A percentile compares a stretch with the other conserved stretches of the same genome.
These are phyloP conservation scores for Atractosteus spatula DNA, from an alignment of 2,113 vertebrate genomes.

Conservation along the genomic window DNA sequence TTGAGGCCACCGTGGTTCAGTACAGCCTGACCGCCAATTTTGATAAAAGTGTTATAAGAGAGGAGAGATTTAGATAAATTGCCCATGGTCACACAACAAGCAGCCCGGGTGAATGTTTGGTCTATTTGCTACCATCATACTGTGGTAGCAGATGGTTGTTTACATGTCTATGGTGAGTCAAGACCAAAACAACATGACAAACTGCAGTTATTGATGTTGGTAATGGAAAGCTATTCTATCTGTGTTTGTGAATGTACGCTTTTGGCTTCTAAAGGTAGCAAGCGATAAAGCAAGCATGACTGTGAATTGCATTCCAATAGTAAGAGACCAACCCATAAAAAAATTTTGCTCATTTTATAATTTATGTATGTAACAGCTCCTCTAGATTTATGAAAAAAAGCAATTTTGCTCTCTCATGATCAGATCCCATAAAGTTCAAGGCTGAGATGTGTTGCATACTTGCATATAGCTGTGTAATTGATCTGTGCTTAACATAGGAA, in stretches of 20 bases:
- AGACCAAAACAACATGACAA: slow-evolving; percentile 51
- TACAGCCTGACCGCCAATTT: slow-evolving; percentile 87
- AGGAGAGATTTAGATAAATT: slow-evolving; percentile 94
- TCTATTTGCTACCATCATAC: slow-evolving; percentile 52
- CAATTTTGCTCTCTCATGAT: not conserved
- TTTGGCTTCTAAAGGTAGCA: slow-evolving; percentile 42
- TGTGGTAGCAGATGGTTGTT: slow-evolving; percentile 48
- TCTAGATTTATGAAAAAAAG: not conserved
- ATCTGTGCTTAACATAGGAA: not conserved
- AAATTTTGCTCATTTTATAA: not conserved
- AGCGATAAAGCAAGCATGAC: slow-evolving; percentile 47
- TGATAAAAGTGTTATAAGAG: slow-evolving; percentile 98
- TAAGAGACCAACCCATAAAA: not conserved
- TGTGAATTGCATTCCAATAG: not conserved
- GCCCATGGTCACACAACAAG: slow-evolving; percentile 64
- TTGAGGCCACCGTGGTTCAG: slow-evolving; percentile 85
- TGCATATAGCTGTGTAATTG: not conserved
- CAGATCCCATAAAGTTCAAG: not conserved
- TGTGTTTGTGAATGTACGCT: slow-evolving; percentile 51
- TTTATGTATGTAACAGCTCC: not conserved
- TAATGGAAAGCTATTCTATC: slow-evolving; percentile 63
- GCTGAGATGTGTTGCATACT: not conserved
- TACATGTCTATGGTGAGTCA: slow-evolving; percentile 55
- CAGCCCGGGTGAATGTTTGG: slow-evolving; percentile 52
- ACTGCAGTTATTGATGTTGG: slow-evolving; percentile 56